These are phyloP conservation scores for Pangasius djambal DNA, from an alignment of 2,797 vertebrate species.

Conservation along the genomic window DNA sequence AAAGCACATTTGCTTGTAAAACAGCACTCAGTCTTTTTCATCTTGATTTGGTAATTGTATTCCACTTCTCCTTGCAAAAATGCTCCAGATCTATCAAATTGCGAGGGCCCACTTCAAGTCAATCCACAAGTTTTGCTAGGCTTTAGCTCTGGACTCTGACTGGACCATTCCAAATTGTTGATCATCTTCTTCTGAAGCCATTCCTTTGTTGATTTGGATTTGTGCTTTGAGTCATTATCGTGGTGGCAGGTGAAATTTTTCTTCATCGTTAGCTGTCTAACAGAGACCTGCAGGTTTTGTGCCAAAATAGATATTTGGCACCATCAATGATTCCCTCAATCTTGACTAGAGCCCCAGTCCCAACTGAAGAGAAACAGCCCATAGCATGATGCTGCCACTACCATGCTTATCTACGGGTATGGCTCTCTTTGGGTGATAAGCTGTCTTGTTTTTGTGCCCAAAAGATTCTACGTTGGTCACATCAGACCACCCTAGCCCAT, in stretches of 20 bases:
- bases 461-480: background rate
- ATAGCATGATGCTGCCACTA: background rate
- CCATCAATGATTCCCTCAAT: background rate
- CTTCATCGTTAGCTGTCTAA: background rate
- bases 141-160: background rate
- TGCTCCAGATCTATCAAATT: background rate
- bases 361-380: background rate
- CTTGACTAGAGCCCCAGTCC: background rate
- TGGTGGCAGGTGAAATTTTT: background rate
- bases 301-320: background rate
- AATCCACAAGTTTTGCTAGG: background rate
- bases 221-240: background rate
- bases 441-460: background rate
- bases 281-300: background rate
- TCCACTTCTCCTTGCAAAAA: background rate
- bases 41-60: background rate
- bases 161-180: background rate
- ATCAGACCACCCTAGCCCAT: background rate
- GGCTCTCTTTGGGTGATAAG: background rate
- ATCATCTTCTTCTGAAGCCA: background rate
- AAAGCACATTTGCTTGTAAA: background rate
- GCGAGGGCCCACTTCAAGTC: background rate
- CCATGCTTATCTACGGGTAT: background rate
- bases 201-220: background rate
- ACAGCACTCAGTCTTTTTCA: background rate